phyloP scores from a whole-genome alignment of 2,797 vertebrate genomes.

The Tokudaia tokunoshimensis region DNA sequence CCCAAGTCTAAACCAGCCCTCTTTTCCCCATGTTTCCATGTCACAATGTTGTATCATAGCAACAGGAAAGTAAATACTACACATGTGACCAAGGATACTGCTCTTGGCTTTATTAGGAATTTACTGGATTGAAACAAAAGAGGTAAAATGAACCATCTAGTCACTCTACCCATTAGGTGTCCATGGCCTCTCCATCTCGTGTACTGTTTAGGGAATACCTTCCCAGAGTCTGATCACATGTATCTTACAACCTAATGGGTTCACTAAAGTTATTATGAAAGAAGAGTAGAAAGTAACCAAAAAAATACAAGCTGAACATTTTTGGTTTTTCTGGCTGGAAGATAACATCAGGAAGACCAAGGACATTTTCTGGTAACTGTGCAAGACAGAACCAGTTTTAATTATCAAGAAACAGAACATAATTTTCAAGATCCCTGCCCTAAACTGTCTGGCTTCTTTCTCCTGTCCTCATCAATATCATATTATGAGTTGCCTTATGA shows the following conservation, averaged over 20 bases:
- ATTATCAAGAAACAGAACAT: not conserved
- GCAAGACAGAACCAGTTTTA: not conserved
- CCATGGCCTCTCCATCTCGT: not conserved
- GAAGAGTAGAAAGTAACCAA: not conserved
- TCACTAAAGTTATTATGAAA: not conserved
- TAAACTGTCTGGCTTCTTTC: not conserved
- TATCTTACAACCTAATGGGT: not conserved
- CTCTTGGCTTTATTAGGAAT: not conserved
- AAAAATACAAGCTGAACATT: not conserved
- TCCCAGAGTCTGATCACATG: not conserved
- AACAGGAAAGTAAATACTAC: not conserved
- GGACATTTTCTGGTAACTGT: too few species aligned
- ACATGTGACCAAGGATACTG: not conserved
- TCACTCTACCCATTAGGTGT: not conserved
- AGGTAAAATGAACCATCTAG: not conserved
- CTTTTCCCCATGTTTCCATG: not conserved
- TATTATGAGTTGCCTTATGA: not conserved
- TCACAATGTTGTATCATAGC: not conserved
- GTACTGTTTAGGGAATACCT: not conserved
- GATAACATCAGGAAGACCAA: not conserved
- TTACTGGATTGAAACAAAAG: not conserved
- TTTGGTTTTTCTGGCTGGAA: not conserved
- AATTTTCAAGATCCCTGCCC: too few species aligned
- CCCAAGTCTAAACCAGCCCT: not conserved
- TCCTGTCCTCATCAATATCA: not conserved